A percentile compares a stretch with the other conserved stretches of the same genome.
phyloP scores from a whole-genome alignment of 2,113 vertebrate genomes.

The Hypanus sabinus region DNA sequence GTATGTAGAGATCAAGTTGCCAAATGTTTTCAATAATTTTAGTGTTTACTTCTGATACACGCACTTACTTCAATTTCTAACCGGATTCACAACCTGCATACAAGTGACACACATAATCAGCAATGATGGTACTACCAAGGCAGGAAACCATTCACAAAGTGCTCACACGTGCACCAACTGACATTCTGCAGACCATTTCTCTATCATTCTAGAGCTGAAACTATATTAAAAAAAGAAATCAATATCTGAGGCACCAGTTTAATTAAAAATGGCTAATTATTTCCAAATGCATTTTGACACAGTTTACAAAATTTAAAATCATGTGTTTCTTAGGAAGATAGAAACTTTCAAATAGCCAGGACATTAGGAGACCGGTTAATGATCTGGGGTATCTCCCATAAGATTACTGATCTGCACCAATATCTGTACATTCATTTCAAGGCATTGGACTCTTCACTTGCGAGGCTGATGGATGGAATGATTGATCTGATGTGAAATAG shows the following conservation, averaged over 20 bases:
- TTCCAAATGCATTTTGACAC: neutral
- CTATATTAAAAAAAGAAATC: neutral
- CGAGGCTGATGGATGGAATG: slow-evolving; percentile 96
- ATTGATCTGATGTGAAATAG: slow-evolving; percentile 66
- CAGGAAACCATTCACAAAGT: neutral
- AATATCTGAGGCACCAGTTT: neutral
- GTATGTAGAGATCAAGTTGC: neutral
- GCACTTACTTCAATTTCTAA: no score
- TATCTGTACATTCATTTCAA: neutral
- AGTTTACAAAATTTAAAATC: slow-evolving; percentile 32
- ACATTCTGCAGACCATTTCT: neutral
- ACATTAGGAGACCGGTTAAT: neutral
- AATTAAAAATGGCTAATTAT: slow-evolving; percentile 29
- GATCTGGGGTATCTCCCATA: neutral
- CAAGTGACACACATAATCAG: neutral
- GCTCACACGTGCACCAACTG: neutral
- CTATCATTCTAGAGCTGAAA: neutral
- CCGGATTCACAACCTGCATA: neutral
- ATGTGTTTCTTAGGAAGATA: neutral
- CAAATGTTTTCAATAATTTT: neutral
- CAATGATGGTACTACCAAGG: neutral
- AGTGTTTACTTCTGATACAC: neutral
- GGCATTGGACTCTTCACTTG: slow-evolving; percentile 65
- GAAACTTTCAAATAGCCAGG: neutral
- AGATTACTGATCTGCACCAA: neutral